Evolutionary conservation across 2,888 invertebrate genomes (phyloP).

Genomic region (Polymixis lichenea): DNA sequence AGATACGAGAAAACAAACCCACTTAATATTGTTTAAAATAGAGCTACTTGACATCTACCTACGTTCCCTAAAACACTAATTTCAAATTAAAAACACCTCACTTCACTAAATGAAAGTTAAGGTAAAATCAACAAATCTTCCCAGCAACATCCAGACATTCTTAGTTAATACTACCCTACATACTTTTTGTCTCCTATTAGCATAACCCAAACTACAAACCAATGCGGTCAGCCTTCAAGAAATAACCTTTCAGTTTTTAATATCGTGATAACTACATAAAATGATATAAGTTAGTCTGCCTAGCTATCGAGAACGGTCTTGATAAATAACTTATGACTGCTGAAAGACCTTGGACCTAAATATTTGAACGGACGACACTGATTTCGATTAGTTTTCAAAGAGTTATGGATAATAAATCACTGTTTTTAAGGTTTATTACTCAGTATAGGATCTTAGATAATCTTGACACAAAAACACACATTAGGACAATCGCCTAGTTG

Average conservation of each 20-base stretch:
- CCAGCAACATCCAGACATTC: neutral
- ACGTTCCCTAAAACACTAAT: neutral
- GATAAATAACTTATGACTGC: conserved; percentile 47
- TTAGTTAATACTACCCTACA: neutral
- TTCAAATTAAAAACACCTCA: neutral
- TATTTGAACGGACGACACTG: conserved; percentile 51
- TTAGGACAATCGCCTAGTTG: neutral
- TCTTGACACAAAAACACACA: neutral
- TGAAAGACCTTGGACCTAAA: conserved; percentile 54
- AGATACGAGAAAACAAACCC: no score
- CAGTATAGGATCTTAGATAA: neutral
- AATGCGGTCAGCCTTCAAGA: conserved; percentile 42
- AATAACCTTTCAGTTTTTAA: conserved; percentile 49
- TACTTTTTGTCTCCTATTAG: neutral
- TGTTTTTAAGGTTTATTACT: conserved; percentile 1
- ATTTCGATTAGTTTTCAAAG: conserved; percentile 42
- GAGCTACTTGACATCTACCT: neutral
- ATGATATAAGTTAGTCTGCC: conserved; percentile 28
- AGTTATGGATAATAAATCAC: conserved; percentile 37
- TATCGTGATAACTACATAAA: conserved; percentile 24
- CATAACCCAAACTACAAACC: conserved; percentile 1
- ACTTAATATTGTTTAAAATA: no score
- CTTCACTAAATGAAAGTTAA: neutral
- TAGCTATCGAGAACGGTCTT: conserved; percentile 33
- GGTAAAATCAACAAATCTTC: neutral